phyloP scores from a whole-genome alignment of 2,113 vertebrate species.

The Clarias magur region DNA sequence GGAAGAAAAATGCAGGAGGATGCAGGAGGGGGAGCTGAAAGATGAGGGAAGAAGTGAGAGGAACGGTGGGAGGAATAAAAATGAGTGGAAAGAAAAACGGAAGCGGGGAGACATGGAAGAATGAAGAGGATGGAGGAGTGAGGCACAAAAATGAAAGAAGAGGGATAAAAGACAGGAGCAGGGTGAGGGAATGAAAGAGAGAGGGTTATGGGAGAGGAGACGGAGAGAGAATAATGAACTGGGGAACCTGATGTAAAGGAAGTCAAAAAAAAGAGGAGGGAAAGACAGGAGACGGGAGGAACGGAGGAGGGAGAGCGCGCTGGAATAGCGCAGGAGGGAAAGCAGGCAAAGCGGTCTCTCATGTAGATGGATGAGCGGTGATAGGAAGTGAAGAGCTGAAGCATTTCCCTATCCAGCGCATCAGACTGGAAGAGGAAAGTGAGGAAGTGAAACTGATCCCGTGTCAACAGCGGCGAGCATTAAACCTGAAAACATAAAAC shows the following conservation, averaged over 20 bases:
- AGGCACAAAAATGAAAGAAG: neutral
- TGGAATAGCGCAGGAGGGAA: neutral
- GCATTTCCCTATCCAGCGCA: slow-evolving; percentile 4
- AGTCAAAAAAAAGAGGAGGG: neutral
- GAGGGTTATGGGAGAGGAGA: neutral
- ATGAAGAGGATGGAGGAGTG: neutral
- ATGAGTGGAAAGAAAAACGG: neutral
- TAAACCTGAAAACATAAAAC: neutral
- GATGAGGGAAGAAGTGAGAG: slow-evolving; percentile 13
- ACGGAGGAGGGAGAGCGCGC: neutral
- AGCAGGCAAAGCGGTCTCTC: slow-evolving; percentile 12
- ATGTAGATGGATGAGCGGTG: slow-evolving; percentile 25
- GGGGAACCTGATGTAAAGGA: neutral
- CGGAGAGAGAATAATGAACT: neutral
- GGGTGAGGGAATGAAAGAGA: neutral
- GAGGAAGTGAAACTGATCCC: slow-evolving; percentile 3
- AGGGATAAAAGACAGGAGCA: too few species aligned
- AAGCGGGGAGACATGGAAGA: neutral
- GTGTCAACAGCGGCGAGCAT: neutral
- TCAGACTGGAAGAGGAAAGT: slow-evolving; percentile 8
- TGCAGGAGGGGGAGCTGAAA: neutral
- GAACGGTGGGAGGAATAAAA: neutral
- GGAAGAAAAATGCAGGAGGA: slow-evolving; percentile 2
- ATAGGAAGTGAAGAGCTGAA: slow-evolving; percentile 48
- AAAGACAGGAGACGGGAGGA: neutral